phyloP scores from a whole-genome alignment of 1,140 invertebrate genomes.

The Diabrotica undecimpunctata region DNA sequence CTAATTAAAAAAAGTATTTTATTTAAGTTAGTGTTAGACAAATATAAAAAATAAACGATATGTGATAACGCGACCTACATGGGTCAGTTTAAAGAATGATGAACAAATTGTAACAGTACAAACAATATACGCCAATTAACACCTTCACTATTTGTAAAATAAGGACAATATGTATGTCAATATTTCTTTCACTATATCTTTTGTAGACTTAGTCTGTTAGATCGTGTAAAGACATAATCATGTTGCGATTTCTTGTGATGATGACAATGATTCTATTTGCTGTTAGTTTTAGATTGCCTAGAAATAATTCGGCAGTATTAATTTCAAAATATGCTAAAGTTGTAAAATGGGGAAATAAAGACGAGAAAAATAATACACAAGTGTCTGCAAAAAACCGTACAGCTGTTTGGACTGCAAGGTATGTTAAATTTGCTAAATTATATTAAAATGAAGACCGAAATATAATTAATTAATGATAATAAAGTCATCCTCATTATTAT shows the following conservation, averaged over 20 bases:
- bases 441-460: not conserved
- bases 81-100: not conserved
- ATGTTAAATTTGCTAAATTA: constrained; percentile 17
- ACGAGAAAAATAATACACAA: constrained; percentile 18
- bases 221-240: constrained; percentile 11
- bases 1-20: not conserved
- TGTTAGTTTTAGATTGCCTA: constrained; percentile 23
- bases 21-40: not conserved
- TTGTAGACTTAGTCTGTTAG: constrained; percentile 21
- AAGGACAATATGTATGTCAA: constrained; percentile 29
- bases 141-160: constrained; percentile 35
- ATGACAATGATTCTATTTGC: constrained; percentile 12
- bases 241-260: constrained; percentile 15
- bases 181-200: constrained; percentile 22
- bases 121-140: constrained; percentile 37
- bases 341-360: constrained; percentile 36
- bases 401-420: constrained; percentile 41
- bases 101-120: constrained; percentile 36
- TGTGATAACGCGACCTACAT: constrained; percentile 5
- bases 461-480: too few relatives aligned
- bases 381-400: constrained; percentile 29
- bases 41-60: constrained; percentile 6
- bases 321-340: constrained; percentile 44
- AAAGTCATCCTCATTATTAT: too few relatives aligned
- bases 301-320: constrained; percentile 27